Conservation (phyloP, 2,888 invertebrate genomes). For the Apantesis nais region DNA sequence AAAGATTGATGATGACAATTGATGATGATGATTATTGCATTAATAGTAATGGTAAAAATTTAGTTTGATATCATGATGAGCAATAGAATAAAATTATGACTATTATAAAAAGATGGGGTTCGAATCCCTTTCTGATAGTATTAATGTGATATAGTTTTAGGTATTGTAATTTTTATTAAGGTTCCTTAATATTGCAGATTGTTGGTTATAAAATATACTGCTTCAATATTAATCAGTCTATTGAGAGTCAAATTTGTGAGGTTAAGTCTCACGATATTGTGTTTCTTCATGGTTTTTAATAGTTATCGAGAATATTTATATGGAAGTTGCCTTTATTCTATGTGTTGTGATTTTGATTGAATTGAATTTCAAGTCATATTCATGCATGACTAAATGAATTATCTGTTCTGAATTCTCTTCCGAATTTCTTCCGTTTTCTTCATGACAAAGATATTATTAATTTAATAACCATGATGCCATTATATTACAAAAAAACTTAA, state of each 20-base stretch:
- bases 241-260: background rate
- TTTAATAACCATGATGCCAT: constrained; percentile 76
- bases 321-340: constrained; percentile 1
- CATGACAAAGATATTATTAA: constrained; percentile 30
- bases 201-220: too few relatives aligned
- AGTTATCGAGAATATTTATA: background rate
- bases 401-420: constrained; percentile 59
- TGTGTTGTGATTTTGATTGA: background rate
- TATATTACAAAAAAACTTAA: constrained; percentile 56
- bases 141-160: background rate
- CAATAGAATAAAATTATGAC: background rate
- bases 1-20: too few relatives aligned
- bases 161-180: background rate
- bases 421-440: constrained; percentile 54
- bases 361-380: constrained; percentile 28
- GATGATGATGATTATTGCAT: background rate
- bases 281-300: background rate
- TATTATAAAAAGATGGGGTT: background rate
- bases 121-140: background rate
- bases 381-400: constrained; percentile 30
- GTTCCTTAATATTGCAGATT: background rate
- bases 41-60: background rate
- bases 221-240: background rate
- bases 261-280: background rate
- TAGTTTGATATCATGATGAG: background rate